phyloP scores from a whole-genome alignment of 2,797 vertebrate species.

The Centropyge bicolor region DNA sequence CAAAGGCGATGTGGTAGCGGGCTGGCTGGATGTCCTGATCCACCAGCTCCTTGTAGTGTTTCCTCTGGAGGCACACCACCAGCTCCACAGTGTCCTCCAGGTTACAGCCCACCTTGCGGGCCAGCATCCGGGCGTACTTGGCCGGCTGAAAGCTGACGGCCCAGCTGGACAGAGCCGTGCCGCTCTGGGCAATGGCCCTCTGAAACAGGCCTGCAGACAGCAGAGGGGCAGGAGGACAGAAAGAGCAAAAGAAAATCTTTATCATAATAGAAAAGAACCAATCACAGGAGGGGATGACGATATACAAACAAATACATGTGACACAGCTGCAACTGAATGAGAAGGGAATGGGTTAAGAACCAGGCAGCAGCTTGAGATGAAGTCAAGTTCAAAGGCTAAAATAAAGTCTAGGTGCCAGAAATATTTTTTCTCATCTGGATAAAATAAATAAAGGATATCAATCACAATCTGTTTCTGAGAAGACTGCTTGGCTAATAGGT shows the following conservation, averaged over 20 bases:
- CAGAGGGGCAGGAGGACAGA: not conserved
- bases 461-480: not conserved
- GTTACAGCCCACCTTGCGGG: conserved; percentile 98
- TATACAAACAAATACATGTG: not conserved
- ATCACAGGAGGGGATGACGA: not conserved
- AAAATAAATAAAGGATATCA: not conserved
- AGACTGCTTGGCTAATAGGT: not conserved
- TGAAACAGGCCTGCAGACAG: conserved; percentile 93
- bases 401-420: not conserved
- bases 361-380: not conserved
- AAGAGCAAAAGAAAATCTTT: not conserved
- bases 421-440: not conserved
- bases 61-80: conserved; percentile 96
- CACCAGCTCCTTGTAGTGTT: conserved; percentile 98
- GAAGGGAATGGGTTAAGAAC: not conserved
- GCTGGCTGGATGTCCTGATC: conserved; percentile 99
- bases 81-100: conserved; percentile 96
- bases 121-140: conserved; percentile 97
- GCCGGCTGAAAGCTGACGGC: conserved; percentile 98
- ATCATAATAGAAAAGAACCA: not conserved
- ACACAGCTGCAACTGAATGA: not conserved
- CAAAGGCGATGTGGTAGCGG: conserved; percentile 98
- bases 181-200: conserved; percentile 98
- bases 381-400: not conserved
- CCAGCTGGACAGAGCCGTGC: conserved; percentile 98